Evolutionary conservation across 2,113 vertebrate genomes (phyloP).

Genomic region (Poicephalus gulielmi): DNA sequence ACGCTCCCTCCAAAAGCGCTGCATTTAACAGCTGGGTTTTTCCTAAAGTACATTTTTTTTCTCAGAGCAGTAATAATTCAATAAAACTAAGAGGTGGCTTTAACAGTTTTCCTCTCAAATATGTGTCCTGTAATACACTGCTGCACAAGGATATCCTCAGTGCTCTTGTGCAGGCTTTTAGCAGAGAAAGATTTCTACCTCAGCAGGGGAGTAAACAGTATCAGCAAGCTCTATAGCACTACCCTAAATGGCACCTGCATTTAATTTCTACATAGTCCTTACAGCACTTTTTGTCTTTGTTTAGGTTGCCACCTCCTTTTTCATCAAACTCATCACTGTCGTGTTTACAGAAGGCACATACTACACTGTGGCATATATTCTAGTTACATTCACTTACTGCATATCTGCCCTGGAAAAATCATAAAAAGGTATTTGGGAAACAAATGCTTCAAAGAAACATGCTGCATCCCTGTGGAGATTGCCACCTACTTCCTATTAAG

Average conservation of each 20-base stretch:
- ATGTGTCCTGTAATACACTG: slow-evolving; percentile 6
- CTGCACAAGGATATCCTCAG: slow-evolving; percentile 14
- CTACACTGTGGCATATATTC: not conserved
- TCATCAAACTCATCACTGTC: slow-evolving; percentile 23
- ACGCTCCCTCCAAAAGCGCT: not conserved
- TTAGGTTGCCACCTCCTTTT: slow-evolving; percentile 38
- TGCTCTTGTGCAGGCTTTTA: slow-evolving; percentile 33
- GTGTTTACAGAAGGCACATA: not conserved
- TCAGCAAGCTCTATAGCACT: slow-evolving; percentile 34
- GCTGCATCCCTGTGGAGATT: slow-evolving; percentile 20
- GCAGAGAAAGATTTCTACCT: slow-evolving; percentile 42
- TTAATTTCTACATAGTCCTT: slow-evolving; percentile 28
- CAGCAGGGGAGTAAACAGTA: slow-evolving; percentile 53
- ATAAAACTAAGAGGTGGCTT: slow-evolving; percentile 44
- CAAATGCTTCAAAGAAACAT: slow-evolving; percentile 1
- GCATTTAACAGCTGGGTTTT: slow-evolving; percentile 24
- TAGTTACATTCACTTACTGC: not conserved
- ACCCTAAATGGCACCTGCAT: slow-evolving; percentile 14
- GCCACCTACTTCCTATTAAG: slow-evolving; percentile 40
- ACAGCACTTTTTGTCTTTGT: slow-evolving; percentile 7
- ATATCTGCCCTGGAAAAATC: not conserved
- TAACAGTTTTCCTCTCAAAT: slow-evolving; percentile 26
- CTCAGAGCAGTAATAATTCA: slow-evolving; percentile 61
- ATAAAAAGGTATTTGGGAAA: slow-evolving; percentile 37
- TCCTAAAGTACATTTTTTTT: not conserved